Conservation (phyloP, 2,888 invertebrate genomes). For the Chrysina gloriosa region DNA sequence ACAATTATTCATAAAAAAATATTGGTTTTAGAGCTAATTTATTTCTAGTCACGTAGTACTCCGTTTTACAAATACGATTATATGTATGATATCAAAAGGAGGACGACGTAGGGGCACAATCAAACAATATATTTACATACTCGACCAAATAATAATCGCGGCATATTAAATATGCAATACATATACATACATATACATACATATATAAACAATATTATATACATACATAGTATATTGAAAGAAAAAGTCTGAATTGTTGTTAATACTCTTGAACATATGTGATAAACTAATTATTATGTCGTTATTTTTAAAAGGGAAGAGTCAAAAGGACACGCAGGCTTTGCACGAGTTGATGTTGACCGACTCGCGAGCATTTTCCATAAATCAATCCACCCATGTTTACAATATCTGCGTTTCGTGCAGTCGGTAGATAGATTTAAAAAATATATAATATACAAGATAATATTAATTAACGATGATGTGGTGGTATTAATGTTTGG, state of each 20-base stretch:
- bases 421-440: constrained; percentile 24
- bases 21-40: not conserved
- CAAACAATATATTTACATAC: constrained; percentile 46
- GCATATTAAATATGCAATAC: constrained; percentile 54
- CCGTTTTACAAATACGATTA: constrained; percentile 15
- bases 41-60: constrained; percentile 27
- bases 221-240: constrained; percentile 41
- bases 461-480: constrained; percentile 15
- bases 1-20: not conserved
- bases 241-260: constrained; percentile 60
- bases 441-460: not conserved
- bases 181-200: not conserved
- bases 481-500: not conserved
- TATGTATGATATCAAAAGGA: constrained; percentile 10
- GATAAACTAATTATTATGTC: constrained; percentile 56
- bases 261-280: constrained; percentile 58
- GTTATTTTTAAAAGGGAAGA: constrained; percentile 44
- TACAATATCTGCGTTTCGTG: constrained; percentile 25
- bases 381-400: constrained; percentile 23
- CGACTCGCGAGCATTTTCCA: no score
- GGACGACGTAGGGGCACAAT: constrained; percentile 50
- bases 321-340: no score
- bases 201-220: constrained; percentile 33
- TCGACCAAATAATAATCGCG: constrained; percentile 52
- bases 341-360: no score